These are phyloP conservation scores for Dynastes maya DNA, from an alignment of 2,888 invertebrate species.

Conservation along the genomic window DNA sequence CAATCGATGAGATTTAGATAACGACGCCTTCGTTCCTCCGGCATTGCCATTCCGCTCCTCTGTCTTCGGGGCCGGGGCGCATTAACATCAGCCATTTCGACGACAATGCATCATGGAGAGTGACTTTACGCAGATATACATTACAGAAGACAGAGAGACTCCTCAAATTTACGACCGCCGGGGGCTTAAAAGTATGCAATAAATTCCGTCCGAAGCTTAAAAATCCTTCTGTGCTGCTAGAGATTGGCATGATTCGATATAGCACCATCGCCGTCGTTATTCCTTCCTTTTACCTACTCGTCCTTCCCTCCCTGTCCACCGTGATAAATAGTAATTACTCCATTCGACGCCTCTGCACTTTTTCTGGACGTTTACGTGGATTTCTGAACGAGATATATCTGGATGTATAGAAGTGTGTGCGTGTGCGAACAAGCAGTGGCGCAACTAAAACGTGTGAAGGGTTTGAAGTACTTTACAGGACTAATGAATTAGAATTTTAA, in stretches of 20 bases:
- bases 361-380: conserved; percentile 46
- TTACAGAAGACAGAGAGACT: conserved; percentile 59
- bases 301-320: conserved; percentile 53
- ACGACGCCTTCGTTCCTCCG: conserved; percentile 54
- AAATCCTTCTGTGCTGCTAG: conserved; percentile 63
- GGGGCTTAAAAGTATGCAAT: conserved; percentile 72
- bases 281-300: conserved; percentile 43
- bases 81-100: conserved; percentile 60
- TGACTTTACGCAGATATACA: conserved; percentile 66
- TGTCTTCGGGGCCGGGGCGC: conserved; percentile 54
- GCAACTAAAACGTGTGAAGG: background rate
- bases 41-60: conserved; percentile 16
- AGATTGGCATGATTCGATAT: conserved; percentile 68
- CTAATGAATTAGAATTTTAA: no score
- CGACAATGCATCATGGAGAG: conserved; percentile 66
- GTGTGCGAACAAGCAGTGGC: background rate
- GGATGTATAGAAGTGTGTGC: background rate
- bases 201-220: conserved; percentile 70
- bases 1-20: conserved; percentile 57
- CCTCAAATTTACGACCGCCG: conserved; percentile 71
- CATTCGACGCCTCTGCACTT: conserved; percentile 51
- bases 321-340: conserved; percentile 62
- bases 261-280: conserved; percentile 53
- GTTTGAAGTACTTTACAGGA: no score
- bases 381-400: conserved; percentile 41